Conservation (phyloP, 1,140 invertebrate genomes). For the Hypsibius dujardini region DNA sequence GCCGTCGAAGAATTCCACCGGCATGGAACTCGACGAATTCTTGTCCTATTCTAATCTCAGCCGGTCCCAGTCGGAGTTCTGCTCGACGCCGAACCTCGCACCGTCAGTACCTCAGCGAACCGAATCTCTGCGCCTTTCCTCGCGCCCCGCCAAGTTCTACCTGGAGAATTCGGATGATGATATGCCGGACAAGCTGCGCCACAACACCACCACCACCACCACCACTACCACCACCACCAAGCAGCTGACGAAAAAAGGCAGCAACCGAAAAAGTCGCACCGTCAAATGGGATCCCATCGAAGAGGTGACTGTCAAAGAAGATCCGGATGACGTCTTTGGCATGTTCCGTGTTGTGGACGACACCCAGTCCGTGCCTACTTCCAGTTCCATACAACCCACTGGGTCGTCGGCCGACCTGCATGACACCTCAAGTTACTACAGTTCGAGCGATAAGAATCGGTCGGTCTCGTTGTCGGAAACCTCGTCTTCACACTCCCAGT, state of each 20-base stretch:
- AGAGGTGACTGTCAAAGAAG: not conserved
- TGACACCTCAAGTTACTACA: not conserved
- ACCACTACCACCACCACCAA: not conserved
- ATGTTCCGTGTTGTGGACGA: not conserved
- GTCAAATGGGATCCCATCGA: not conserved
- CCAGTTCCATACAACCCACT: not conserved
- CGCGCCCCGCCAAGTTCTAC: not conserved
- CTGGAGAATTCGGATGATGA: not conserved
- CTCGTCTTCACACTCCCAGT: not conserved
- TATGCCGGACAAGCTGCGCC: not conserved
- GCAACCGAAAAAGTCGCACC: not conserved
- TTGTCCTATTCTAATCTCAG: not conserved
- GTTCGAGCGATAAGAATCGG: not conserved
- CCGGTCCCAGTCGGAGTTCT: conserved; percentile 2
- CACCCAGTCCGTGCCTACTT: not conserved
- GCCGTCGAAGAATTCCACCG: not conserved
- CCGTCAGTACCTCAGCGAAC: not conserved
- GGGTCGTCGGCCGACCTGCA: not conserved
- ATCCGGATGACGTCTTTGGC: not conserved
- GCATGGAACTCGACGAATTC: not conserved
- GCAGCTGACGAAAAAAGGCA: not conserved
- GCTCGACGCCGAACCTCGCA: not conserved
- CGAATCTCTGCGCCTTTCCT: not conserved
- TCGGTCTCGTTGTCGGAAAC: not conserved
- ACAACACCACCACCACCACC: not conserved